A percentile compares a stretch with the other conserved stretches of the same genome.
Evolutionary conservation across 2,888 invertebrate species (phyloP).

Genomic region (Aleiodes alternator): DNA sequence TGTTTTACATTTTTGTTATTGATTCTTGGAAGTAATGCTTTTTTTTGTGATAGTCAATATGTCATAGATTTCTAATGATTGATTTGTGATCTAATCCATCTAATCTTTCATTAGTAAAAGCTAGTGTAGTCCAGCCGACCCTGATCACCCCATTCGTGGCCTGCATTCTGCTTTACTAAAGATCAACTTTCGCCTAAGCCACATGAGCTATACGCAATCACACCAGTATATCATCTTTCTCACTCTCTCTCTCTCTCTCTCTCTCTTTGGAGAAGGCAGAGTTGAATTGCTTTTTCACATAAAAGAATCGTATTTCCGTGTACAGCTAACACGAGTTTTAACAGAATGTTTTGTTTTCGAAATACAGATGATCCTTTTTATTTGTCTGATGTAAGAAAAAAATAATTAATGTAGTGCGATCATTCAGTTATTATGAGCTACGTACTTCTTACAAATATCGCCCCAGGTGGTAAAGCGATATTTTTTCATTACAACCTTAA

Average conservation of each 20-base stretch:
- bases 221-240: constrained; percentile 23
- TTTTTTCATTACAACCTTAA: too few relatives aligned
- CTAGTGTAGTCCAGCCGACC: constrained; percentile 56
- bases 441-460: too few relatives aligned
- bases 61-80: background rate
- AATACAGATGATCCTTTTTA: too few relatives aligned
- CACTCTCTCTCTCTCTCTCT: constrained; percentile 31
- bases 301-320: constrained; percentile 24
- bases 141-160: constrained; percentile 58
- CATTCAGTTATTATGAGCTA: too few relatives aligned
- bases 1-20: too few relatives aligned
- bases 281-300: constrained; percentile 24
- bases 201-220: constrained; percentile 64
- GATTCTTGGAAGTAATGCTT: too few relatives aligned
- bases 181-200: constrained; percentile 67
- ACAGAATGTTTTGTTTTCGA: too few relatives aligned
- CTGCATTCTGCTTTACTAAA: constrained; percentile 58
- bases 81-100: constrained; percentile 33
- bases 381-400: too few relatives aligned
- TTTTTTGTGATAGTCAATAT: background rate
- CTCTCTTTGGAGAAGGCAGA: background rate
- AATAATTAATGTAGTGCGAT: too few relatives aligned
- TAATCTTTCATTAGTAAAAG: constrained; percentile 40
- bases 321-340: background rate
- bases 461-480: too few relatives aligned